Evolutionary conservation across 2,113 vertebrate genomes (phyloP), one percentile per base, ranked within the genome.

Genomic region (Sapajus apella): DNA sequence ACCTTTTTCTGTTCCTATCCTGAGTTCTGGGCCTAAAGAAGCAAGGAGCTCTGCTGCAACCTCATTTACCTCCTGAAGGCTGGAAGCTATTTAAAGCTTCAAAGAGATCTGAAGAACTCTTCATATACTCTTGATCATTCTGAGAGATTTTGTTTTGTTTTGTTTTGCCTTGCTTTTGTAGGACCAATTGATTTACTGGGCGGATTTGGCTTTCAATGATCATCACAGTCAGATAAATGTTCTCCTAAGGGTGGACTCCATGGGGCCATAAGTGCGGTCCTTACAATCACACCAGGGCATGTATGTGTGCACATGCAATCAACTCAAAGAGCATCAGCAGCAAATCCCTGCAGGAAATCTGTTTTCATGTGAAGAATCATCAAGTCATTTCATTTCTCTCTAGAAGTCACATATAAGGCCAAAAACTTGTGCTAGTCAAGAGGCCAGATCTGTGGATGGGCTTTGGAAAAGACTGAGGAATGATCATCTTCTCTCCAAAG

Each of bases 11-110:
- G 11, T 75, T 23, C 91, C 75, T 35, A 68, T 43, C 32, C 45
- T 13, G 50, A 93, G 68, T 37, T 91, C 55, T 68, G 52, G 8
- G 16, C 50, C 91, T 87, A 52, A 66, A 56, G 76, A 66, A 91
- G 79, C 83, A 45, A 61, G 56, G 30, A 50, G 3, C 58, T 81
- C 80, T 86, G 43, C 43, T 23, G 47, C 50, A 82, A 40, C 23
- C 81, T 97, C 96, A 96, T 96, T 97, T 97, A 92, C 90, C 94
- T 97, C 96, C 95, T 91, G 90, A 80, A 50, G 90, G 43, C 40
- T 72, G 61, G 58, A 55, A 66, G 90, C 75, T 97, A 95, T 96
- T 98, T 97, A 89, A 68, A 95, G 92, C 45, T 76, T 58, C 88
- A 73, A 73, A 92, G 58, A 95, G 55, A 85, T 43, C 58, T 90